Conservation (phyloP, 2,113 vertebrate genomes). For the Rhynchomys soricoides region DNA sequence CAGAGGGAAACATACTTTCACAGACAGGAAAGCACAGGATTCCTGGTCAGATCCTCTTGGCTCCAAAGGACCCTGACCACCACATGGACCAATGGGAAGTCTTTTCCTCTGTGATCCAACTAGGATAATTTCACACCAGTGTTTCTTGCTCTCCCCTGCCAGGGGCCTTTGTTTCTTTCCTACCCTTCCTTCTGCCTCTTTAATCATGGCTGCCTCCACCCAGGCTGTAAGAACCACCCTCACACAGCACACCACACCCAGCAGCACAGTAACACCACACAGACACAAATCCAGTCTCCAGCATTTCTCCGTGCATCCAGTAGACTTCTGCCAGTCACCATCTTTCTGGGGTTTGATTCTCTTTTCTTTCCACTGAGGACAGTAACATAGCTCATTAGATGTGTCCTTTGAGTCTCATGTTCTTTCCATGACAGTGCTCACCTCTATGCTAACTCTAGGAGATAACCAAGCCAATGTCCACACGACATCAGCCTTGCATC, state of each 20-base stretch:
- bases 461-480: not conserved
- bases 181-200: not conserved
- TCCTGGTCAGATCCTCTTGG: not conserved
- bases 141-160: not conserved
- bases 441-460: not conserved
- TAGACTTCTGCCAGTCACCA: not conserved
- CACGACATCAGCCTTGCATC: not conserved
- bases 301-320: not conserved
- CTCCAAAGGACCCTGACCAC: not conserved
- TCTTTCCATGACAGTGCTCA: not conserved
- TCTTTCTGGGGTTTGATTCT: not conserved
- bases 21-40: not conserved
- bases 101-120: not conserved
- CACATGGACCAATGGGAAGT: not conserved
- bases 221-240: not conserved
- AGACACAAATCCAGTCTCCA: not conserved
- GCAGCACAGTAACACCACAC: no score
- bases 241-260: not conserved
- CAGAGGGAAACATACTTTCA: not conserved
- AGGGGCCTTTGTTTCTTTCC: not conserved
- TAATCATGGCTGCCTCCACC: not conserved
- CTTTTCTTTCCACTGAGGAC: not conserved
- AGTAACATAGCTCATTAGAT: not conserved
- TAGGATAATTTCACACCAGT: not conserved
- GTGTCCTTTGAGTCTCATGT: not conserved